These are phyloP conservation scores for Scophthalmus maximus DNA, from an alignment of 2,113 vertebrate species.

Conservation along the genomic window DNA sequence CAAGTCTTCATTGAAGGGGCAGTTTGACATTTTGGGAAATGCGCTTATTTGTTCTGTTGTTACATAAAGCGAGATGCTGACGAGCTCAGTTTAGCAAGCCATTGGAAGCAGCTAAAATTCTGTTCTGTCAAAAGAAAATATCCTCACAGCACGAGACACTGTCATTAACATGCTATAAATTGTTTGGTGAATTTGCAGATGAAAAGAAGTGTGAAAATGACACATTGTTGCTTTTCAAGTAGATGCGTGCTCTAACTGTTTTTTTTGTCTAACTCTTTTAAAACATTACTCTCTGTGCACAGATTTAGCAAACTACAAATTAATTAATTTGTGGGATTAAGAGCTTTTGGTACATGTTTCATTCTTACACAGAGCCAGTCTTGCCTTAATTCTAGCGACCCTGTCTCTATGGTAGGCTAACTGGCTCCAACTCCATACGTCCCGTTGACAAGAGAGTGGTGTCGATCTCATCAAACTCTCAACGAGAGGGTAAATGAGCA, in stretches of 20 bases:
- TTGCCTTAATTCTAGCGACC: no score
- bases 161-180: background rate
- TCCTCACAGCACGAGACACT: background rate
- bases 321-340: no score
- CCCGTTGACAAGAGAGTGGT: background rate
- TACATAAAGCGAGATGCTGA: background rate
- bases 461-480: background rate
- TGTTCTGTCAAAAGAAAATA: background rate
- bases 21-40: constrained; percentile 2
- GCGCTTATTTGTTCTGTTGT: background rate
- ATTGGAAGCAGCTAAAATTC: background rate
- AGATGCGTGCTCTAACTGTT: background rate
- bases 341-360: no score
- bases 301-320: no score
- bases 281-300: no score
- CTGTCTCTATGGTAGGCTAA: background rate
- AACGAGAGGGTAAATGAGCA: background rate
- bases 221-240: background rate
- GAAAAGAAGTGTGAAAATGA: background rate
- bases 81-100: background rate
- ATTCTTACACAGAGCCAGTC: no score
- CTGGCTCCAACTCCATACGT: no score
- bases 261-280: no score
- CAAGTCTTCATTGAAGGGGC: background rate
- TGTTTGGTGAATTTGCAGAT: background rate